These are phyloP conservation scores for Muscicapa comitata DNA, from an alignment of 2,797 vertebrate genomes.

Conservation along the genomic window DNA sequence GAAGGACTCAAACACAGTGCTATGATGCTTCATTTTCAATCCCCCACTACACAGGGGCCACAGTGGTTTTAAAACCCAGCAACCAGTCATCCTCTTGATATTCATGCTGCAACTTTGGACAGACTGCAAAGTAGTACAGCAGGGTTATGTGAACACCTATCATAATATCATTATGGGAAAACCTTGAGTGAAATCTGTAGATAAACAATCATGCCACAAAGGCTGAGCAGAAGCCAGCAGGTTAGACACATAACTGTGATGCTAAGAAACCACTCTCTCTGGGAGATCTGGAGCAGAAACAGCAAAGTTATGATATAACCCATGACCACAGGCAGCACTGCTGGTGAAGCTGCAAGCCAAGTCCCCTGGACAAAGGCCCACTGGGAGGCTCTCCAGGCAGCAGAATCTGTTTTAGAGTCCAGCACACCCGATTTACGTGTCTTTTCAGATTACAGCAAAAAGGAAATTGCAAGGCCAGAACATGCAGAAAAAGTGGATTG, in stretches of 20 bases:
- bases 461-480: not conserved
- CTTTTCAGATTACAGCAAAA: not conserved
- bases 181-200: not conserved
- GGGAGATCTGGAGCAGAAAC: not conserved
- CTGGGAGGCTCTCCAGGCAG: not conserved
- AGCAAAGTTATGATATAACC: not conserved
- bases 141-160: not conserved
- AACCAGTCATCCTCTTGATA: not conserved
- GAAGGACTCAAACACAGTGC: not conserved
- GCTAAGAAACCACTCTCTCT: not conserved
- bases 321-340: not conserved
- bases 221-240: not conserved
- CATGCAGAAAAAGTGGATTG: not conserved
- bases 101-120: not conserved
- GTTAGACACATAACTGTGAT: not conserved
- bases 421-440: not conserved
- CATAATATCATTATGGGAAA: not conserved
- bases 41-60: not conserved
- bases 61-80: not conserved
- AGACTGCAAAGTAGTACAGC: not conserved
- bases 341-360: not conserved
- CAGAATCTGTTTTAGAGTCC: not conserved
- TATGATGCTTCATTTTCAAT: not conserved
- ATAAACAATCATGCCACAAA: not conserved
- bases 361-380: not conserved